Base-by-base conservation (phyloP, 2,888 invertebrate species). In the Atherix ibis region DNA sequence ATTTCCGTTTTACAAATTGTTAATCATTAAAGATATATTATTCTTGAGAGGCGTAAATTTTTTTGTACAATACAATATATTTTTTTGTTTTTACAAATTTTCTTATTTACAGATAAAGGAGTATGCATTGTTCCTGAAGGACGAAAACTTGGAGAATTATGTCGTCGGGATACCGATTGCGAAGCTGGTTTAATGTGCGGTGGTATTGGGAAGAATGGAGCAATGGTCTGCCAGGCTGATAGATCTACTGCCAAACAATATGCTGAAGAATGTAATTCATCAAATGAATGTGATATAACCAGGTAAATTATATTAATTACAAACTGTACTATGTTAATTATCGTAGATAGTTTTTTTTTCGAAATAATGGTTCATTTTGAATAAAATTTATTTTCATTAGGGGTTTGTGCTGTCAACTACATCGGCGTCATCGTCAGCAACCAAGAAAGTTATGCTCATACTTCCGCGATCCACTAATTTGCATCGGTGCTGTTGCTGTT, bases 381-480 rank as follows among this genome's bases (percentile, higher is more conserved):
- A n/a, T n/a, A n/a, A n/a, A n/a, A n/a, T n/a, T n/a, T n/a, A n/a
- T n/a, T n/a, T n/a, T n/a, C n/a, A n/a, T n/a, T 34, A 72, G 83
- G 33, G 87, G 87, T 15, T 68, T 88, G 35, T 88, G 88, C 64
- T 88, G 88, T 62, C 84, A 85, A 62, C 64, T 85, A 48, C 83
- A 85, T 48, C 72, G 85, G 41, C 73, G 85, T 45, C 87, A 88
- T 60, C 71, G 87, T 27, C 84, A 83, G 65, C 75, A 80, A 44
- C 73, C 85, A 2, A 70, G 85, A 61, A 83, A 84, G 73, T 82
- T 82, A 56, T 88, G 88, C 63, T 81, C 82, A n/a, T 88, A 87
- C 62, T 88, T 87, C 73, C 84, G 83, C 54, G 87, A 87, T 51
- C 81, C 87, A 1, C 65, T 85, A 31, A 78, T 82, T 14, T 88